Evolutionary conservation across 2,797 vertebrate species (phyloP).

Genomic region (Sebastes vulpes): DNA sequence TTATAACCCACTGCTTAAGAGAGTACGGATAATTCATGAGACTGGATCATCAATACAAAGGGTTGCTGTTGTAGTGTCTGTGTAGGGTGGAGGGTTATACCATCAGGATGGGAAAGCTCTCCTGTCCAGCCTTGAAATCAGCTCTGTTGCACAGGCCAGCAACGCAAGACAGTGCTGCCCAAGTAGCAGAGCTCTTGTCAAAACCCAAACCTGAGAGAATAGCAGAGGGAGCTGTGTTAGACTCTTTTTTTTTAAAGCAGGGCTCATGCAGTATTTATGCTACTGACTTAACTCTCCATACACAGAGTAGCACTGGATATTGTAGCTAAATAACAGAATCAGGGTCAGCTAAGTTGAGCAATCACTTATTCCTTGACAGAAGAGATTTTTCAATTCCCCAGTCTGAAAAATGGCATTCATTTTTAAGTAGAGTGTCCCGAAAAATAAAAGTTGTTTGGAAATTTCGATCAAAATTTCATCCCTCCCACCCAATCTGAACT

Average conservation of each 20-base stretch:
- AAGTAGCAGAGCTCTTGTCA: slow-evolving; percentile 92
- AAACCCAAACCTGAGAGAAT: slow-evolving; percentile 88
- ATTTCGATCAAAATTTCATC: slow-evolving; percentile 40
- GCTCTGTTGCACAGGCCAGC: slow-evolving; percentile 93
- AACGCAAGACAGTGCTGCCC: slow-evolving; percentile 90
- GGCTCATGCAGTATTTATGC: slow-evolving; percentile 67
- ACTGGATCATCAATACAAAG: neutral
- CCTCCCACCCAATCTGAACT: slow-evolving; percentile 8
- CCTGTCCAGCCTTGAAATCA: slow-evolving; percentile 91
- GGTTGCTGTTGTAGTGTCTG: slow-evolving; percentile 14
- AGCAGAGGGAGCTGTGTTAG: slow-evolving; percentile 39
- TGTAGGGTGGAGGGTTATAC: slow-evolving; percentile 67
- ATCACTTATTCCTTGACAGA: slow-evolving; percentile 45
- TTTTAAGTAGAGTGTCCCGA: slow-evolving; percentile 40
- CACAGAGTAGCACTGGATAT: slow-evolving; percentile 35
- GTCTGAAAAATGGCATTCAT: slow-evolving; percentile 38
- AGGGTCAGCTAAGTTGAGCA: slow-evolving; percentile 43
- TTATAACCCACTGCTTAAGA: neutral
- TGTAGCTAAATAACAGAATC: slow-evolving; percentile 54
- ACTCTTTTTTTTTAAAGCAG: slow-evolving; percentile 1
- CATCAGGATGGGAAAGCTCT: slow-evolving; percentile 88
- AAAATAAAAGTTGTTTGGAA: slow-evolving; percentile 26
- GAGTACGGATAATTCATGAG: slow-evolving; percentile 33
- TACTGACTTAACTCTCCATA: slow-evolving; percentile 33
- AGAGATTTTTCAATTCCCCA: slow-evolving; percentile 37